Base-by-base conservation (phyloP, 2,113 vertebrate genomes). In the Nothocercus julius region DNA sequence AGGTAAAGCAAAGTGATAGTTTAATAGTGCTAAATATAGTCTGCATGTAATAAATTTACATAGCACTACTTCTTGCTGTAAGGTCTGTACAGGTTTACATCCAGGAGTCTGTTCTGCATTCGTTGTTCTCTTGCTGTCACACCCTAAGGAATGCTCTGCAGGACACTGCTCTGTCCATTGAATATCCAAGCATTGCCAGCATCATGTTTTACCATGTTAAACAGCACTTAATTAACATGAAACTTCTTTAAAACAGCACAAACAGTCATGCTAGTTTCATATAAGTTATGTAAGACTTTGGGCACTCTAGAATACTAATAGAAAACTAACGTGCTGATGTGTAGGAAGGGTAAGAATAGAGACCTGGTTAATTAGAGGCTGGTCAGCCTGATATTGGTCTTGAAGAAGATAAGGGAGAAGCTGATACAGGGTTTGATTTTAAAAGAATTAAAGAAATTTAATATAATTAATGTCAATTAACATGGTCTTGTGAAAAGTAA, bases 381-480 rank as follows among this genome's bases (percentile, higher is more conserved):
- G 93, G 40, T 64, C 53, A 92, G 32, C 3, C 21, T 70, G 25
- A 15, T 73, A 88, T 81, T 0, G n/a, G 73, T 77, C 49, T 25
- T 1, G 1, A 91, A 78, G 32, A 81, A 92, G 77, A 74, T 86
- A 94, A 90, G 25, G 45, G 15, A 93, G 34, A 6, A 54, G 8
- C 25, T 53, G 42, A 22, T 67, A 53, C 11, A 40, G 16, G 2
- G 7, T 90, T 85, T 85, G 61, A 93, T 70, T 78, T 58, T 74
- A 76, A 69, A 74, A 74, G 44, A 92, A 87, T 85, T 85, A 93
- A 75, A 42, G 25, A 15, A 16, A 70, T 16, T 85, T 85, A 75
- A 79, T 82, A 67, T 38, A 92, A 90, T 85, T 87, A 90, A 63
- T 63, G 51, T 72, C n/a, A 82, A 63, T 70, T 92, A 85, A 38